phyloP scores from a whole-genome alignment of 2,113 vertebrate genomes.

The Podarcis raffonei region DNA sequence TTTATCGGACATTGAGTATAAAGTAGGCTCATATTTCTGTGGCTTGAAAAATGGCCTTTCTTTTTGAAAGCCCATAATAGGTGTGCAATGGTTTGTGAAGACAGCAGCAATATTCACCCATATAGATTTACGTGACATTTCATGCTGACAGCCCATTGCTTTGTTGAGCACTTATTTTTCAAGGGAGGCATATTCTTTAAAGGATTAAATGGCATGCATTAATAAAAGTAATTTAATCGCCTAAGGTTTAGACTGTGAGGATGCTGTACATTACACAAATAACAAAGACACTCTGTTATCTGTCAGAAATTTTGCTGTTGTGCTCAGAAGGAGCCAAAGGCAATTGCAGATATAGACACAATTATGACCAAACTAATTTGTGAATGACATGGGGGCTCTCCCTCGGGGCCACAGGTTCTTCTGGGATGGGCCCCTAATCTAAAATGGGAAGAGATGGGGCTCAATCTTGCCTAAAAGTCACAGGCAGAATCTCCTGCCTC shows the following conservation, averaged over 20 bases:
- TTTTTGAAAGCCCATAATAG: conserved; percentile 40
- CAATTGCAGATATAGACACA: neutral
- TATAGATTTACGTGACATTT: conserved; percentile 57
- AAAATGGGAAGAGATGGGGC: neutral
- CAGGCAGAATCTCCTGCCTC: neutral
- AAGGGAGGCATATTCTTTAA: conserved; percentile 58
- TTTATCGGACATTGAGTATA: neutral
- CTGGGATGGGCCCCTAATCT: neutral
- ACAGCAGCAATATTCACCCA: conserved; percentile 36
- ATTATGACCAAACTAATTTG: neutral
- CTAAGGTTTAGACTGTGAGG: conserved; percentile 11
- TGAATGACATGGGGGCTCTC: neutral
- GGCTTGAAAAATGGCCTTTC: neutral
- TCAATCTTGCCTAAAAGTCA: neutral
- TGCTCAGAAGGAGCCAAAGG: neutral
- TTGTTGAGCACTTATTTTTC: conserved; percentile 48
- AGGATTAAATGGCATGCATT: conserved; percentile 59
- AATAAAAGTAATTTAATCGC: conserved; percentile 65
- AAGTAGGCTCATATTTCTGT: conserved; percentile 3
- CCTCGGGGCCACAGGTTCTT: neutral
- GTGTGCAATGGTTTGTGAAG: conserved; percentile 49
- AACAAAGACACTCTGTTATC: neutral
- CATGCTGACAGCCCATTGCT: conserved; percentile 56
- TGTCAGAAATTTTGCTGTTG: neutral
- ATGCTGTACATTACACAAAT: neutral